Conservation (phyloP, 2,797 vertebrate genomes). For the Lepus townsendii region DNA sequence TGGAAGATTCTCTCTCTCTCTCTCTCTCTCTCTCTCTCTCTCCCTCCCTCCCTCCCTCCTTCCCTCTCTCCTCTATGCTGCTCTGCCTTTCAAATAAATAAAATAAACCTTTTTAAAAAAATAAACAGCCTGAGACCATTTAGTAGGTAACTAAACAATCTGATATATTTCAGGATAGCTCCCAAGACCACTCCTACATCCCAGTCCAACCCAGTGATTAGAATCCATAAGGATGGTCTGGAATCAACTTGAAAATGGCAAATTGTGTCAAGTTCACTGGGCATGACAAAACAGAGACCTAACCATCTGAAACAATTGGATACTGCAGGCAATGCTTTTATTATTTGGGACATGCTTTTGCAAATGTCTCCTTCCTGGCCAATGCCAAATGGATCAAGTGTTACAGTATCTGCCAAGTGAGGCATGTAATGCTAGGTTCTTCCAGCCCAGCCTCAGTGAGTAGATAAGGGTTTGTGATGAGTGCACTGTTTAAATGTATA, state of each 20-base stretch:
- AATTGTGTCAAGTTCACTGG: conserved; percentile 28
- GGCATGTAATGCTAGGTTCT: conserved; percentile 15
- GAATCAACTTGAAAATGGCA: conserved; percentile 51
- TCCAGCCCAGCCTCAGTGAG: conserved; percentile 52
- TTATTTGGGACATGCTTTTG: conserved; percentile 58
- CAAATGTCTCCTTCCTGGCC: conserved; percentile 36
- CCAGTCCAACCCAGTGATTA: conserved; percentile 12
- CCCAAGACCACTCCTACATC: not conserved
- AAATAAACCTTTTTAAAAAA: not conserved
- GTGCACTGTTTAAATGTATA: not conserved
- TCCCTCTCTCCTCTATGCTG: too few species aligned
- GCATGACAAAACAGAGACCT: conserved; percentile 36
- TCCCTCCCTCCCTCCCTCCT: too few species aligned
- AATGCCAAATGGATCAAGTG: conserved; percentile 47
- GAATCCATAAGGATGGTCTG: not conserved
- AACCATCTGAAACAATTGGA: conserved; percentile 55
- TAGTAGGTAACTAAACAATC: conserved; percentile 63
- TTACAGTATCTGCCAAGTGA: conserved; percentile 48
- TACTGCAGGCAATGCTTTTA: not conserved
- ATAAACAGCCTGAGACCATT: conserved; percentile 29
- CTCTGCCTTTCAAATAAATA: too few species aligned
- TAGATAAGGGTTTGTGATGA: conserved; percentile 47
- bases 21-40: too few species aligned
- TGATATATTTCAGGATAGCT: conserved; percentile 4
- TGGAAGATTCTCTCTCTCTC: too few species aligned